Conservation (phyloP, 2,888 invertebrate species). For the Limenitis camilla region DNA sequence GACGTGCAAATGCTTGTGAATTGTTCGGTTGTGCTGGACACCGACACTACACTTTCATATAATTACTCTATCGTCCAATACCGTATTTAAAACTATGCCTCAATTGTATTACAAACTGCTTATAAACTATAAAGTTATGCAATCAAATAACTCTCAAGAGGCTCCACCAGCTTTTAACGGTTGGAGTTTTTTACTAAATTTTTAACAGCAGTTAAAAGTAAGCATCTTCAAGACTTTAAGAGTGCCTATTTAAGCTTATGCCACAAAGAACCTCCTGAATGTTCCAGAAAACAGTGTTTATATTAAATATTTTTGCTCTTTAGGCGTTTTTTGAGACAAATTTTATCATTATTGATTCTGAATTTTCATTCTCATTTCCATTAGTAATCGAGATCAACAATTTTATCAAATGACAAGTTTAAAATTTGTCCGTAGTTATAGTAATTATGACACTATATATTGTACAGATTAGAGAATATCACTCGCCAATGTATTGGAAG, state of each 20-base stretch:
- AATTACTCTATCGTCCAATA: neutral
- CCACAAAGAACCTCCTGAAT: neutral
- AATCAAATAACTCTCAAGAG: slow-evolving; percentile 9
- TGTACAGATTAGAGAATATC: slow-evolving; percentile 1
- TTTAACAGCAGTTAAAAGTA: slow-evolving; percentile 17
- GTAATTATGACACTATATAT: too few relatives aligned
- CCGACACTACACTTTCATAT: neutral
- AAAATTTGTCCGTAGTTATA: too few relatives aligned
- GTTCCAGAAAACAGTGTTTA: neutral
- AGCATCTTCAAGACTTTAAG: slow-evolving; percentile 10
- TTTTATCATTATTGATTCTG: too few relatives aligned
- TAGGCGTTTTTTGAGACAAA: too few relatives aligned
- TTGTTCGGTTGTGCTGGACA: slow-evolving; percentile 11
- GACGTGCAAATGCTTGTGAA: slow-evolving; percentile 21
- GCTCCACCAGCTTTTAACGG: slow-evolving; percentile 13
- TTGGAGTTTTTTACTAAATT: slow-evolving; percentile 14
- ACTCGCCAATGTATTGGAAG: neutral
- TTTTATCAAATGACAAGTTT: too few relatives aligned
- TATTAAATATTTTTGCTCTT: neutral
- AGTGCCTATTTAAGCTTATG: slow-evolving; percentile 8
- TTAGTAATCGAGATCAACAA: too few relatives aligned
- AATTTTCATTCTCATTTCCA: too few relatives aligned
- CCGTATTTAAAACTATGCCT: neutral
- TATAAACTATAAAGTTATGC: slow-evolving; percentile 6
- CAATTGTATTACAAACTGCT: slow-evolving; percentile 4